phyloP scores from a whole-genome alignment of 2,797 vertebrate genomes.

The Intellagama lesueurii region DNA sequence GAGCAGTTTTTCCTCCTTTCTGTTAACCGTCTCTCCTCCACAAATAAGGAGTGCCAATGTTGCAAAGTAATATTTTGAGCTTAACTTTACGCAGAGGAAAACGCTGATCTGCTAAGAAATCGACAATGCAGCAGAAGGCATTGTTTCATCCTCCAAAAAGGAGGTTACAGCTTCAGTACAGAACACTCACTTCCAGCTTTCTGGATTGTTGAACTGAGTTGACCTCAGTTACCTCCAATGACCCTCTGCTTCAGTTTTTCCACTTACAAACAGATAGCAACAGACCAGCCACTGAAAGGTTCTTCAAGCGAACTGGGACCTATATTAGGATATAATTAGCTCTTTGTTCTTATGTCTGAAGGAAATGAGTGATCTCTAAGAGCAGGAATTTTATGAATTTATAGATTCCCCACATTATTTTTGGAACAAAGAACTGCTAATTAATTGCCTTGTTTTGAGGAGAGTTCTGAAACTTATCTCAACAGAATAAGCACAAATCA shows the following conservation, averaged over 20 bases:
- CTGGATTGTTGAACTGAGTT: constrained; percentile 20
- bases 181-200: constrained; percentile 25
- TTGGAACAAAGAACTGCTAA: background rate
- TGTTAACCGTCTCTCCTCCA: background rate
- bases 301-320: constrained; percentile 30
- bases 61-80: background rate
- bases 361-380: background rate
- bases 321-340: background rate
- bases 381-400: constrained; percentile 13
- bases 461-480: background rate
- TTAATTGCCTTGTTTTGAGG: background rate
- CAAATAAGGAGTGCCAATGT: too few relatives aligned
- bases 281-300: background rate
- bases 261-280: constrained; percentile 27
- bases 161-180: background rate
- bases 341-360: background rate
- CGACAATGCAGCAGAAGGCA: constrained; percentile 14
- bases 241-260: constrained; percentile 30
- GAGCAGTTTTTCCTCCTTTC: background rate
- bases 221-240: constrained; percentile 29
- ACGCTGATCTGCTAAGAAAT: background rate
- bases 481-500: background rate
- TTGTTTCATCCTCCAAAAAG: background rate
- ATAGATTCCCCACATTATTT: background rate
- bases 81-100: constrained; percentile 9